Evolutionary conservation across 2,113 vertebrate genomes (phyloP), one percentile per base, ranked within the genome.

Genomic region (Muntiacus reevesi): DNA sequence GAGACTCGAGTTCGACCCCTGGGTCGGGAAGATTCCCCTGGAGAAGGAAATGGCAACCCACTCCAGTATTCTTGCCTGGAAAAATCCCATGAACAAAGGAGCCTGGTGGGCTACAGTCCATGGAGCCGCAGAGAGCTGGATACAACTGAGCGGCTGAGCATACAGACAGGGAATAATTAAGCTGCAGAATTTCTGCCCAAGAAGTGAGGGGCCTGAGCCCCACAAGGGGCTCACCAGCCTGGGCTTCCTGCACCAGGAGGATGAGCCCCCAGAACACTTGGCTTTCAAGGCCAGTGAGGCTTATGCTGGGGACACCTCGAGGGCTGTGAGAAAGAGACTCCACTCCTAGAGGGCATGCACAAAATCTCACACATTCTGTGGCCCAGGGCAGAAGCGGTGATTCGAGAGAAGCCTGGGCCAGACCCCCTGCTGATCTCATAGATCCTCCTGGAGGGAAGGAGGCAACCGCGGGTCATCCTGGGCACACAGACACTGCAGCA

Each of bases 211-310:
- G 17, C 10, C 79, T 82, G 33, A 54, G 12, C 50, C 30, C 1
- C 30, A 54, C 6, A 1, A 4, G 0, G 0, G 30, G 79, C 30
- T 54, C 11, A 6, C 19, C 79, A 82, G 79, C 50, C 79, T n/a
- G 11, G 79, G 45, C 11, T 33, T n/a, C 47, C 19, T 82, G 30
- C 33, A 7, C 28, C 47, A 3, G 45, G 28, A 54, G 79, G 79
- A 23, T 0, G 10, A 23, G 17, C 1, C 79, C 30, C 30, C 17
- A 23, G 30, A 7, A 25, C 11, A 2, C 2, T 52, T 11, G 10
- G 47, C 10, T n/a, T n/a, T n/a, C 10, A 52, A n/a, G 47, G 78
- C 47, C 30, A n/a, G 45, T 21, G 30, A 5, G 30, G 30, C 79
- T 30, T 13, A 82, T 0, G 2, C 3, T 52, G 10, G 45, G 78